Evolutionary conservation across 1,140 invertebrate genomes (phyloP), one percentile per base, ranked within the genome.

Genomic region (Neelides sp.): DNA sequence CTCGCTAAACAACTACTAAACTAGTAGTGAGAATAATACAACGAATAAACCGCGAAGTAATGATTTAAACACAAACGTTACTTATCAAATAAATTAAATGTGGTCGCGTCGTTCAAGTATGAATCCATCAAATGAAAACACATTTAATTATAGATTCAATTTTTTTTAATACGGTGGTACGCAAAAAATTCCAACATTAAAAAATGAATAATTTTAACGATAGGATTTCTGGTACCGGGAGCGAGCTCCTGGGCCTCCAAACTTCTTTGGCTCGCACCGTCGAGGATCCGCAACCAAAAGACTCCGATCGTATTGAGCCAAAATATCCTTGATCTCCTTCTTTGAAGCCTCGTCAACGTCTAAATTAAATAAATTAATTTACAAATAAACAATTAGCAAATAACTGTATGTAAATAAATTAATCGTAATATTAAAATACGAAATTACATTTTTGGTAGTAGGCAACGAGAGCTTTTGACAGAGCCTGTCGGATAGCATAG

Each of bases 401-500:
- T n/a, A n/a, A n/a, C n/a, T n/a, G n/a, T n/a, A n/a, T n/a, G n/a
- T n/a, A n/a, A n/a, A 23, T 37, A 22, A 26, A 7, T 20, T 36
- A 20, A 19, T 7, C 20, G 5, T 10, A 20, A 43, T 43, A 4
- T 20, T 20, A 43, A 19, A 43, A 7, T n/a, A n/a, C n/a, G n/a
- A n/a, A n/a, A n/a, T 87, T 79, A 95, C 90, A 97, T 78, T 99
- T 99, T 73, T 98, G 95, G 69, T 97, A 98, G 69, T 94, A 99
- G 45, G 96, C 88, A 45, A 99, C 92, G 3, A 98, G 73, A 55
- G 92, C 83, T 70, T 98, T 98, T 30, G 93, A 93, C 65, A 99
- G 92, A 28, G 95, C 91, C 74, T 99, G 95, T 70, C 95, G 78
- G 67, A 97, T 95, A 54, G 94, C 92, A 70, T 98, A 99, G 49